Evolutionary conservation across 2,888 invertebrate genomes (phyloP).

Genomic region (Dichetophora obliterata): DNA sequence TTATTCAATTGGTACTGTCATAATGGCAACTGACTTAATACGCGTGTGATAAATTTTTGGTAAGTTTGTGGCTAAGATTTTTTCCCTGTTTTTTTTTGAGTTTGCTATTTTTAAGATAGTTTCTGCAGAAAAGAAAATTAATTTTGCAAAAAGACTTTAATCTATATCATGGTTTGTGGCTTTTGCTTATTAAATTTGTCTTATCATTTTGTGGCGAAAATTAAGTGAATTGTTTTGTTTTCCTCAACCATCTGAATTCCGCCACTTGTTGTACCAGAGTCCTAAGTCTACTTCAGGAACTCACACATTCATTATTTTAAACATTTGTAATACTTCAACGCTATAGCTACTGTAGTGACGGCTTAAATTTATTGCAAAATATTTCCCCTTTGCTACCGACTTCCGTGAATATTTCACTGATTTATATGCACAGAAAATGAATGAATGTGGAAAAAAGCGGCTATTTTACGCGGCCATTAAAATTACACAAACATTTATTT

Average conservation of each 20-base stretch:
- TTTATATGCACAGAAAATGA: slow-evolving; percentile 28
- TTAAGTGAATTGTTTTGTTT: no score
- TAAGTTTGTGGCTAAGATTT: no score
- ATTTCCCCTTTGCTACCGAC: slow-evolving; percentile 16
- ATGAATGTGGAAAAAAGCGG: not conserved
- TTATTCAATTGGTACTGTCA: slow-evolving; percentile 32
- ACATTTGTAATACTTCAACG: not conserved
- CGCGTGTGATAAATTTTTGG: slow-evolving; percentile 9
- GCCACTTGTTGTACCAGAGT: no score
- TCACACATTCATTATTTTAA: slow-evolving; percentile 11
- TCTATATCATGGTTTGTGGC: no score
- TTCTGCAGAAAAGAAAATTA: no score
- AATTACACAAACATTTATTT: slow-evolving; percentile 36
- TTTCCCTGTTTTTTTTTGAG: no score
- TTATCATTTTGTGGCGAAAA: no score
- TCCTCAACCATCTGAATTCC: no score
- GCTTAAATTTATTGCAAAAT: slow-evolving; percentile 30
- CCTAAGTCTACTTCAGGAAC: not conserved
- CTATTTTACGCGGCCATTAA: slow-evolving; percentile 28
- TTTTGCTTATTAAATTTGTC: no score
- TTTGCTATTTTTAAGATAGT: no score
- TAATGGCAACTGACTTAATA: slow-evolving; percentile 12
- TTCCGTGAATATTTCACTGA: slow-evolving; percentile 31
- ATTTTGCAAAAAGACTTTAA: no score
- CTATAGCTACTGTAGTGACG: slow-evolving; percentile 18